Conservation (phyloP, 2,797 vertebrate genomes). For the Sebastiscus tertius region DNA sequence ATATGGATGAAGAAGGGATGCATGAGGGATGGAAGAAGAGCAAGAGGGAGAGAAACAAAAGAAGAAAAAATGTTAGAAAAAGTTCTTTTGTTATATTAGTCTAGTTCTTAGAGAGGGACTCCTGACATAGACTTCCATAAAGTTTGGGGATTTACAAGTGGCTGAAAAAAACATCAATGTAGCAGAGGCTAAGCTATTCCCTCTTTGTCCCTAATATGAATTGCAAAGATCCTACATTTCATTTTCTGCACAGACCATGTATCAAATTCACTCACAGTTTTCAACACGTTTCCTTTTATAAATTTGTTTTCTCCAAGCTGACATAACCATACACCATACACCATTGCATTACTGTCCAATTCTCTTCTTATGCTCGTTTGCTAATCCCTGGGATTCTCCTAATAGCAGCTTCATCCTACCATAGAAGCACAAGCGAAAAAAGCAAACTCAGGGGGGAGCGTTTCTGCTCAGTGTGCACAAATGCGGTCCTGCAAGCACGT, state of each 20-base stretch:
- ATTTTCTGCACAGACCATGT: background rate
- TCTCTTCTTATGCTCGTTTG: no score
- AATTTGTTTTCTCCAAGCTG: no score
- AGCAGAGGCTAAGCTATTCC: background rate
- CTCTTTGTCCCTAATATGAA: no score
- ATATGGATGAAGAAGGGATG: background rate
- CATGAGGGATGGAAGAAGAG: no score
- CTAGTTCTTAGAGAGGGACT: background rate
- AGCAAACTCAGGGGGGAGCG: no score
- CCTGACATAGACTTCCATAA: background rate
- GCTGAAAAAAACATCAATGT: background rate
- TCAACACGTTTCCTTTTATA: no score
- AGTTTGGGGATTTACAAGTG: background rate
- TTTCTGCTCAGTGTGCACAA: no score
- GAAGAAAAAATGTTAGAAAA: background rate
- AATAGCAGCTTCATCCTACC: no score
- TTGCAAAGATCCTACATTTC: background rate
- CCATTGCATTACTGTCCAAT: no score
- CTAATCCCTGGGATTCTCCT: no score
- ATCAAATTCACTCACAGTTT: no score
- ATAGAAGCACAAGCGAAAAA: accelerated
- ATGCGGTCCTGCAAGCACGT: no score
- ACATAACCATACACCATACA: accelerated
- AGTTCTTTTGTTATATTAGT: background rate
- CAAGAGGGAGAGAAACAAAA: background rate